These are phyloP conservation scores for Amphiprion percula DNA, from an alignment of 2,113 vertebrate species.

Conservation along the genomic window DNA sequence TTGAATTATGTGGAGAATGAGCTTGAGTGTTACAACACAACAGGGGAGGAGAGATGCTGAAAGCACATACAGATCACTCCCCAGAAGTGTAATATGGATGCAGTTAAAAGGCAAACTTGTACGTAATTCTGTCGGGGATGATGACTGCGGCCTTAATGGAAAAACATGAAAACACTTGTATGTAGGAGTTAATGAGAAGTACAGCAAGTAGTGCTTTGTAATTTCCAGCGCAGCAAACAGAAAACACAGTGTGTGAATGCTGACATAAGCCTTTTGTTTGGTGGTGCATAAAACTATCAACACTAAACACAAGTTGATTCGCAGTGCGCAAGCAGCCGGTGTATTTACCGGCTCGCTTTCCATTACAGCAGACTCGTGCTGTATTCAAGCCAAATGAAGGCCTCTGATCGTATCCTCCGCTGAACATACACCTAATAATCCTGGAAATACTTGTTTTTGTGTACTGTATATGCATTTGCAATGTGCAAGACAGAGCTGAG, in stretches of 20 bases:
- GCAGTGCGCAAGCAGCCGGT: slow-evolving; percentile 16
- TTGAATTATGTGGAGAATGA: slow-evolving; percentile 49
- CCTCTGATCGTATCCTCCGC: slow-evolving; percentile 59
- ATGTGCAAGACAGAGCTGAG: slow-evolving; percentile 65
- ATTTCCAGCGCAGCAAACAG: slow-evolving; percentile 41
- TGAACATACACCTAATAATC: slow-evolving; percentile 81
- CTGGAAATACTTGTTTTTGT: slow-evolving; percentile 88
- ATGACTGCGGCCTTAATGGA: slow-evolving; percentile 71
- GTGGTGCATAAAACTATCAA: slow-evolving; percentile 53
- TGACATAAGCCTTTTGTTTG: slow-evolving; percentile 62
- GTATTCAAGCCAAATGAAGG: slow-evolving; percentile 73
- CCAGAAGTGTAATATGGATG: slow-evolving; percentile 36
- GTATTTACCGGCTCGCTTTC: slow-evolving; percentile 31
- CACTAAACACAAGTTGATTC: slow-evolving; percentile 58
- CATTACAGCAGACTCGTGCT: slow-evolving; percentile 43
- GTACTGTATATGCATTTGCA: slow-evolving; percentile 84
- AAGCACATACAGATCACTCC: slow-evolving; percentile 70
- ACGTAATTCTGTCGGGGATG: slow-evolving; percentile 44
- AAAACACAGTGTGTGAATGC: slow-evolving; percentile 55
- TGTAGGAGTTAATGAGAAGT: slow-evolving; percentile 44
- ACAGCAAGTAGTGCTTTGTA: slow-evolving; percentile 51
- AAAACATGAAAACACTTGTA: slow-evolving; percentile 52
- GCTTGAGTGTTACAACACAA: slow-evolving; percentile 50
- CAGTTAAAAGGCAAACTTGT: slow-evolving; percentile 46
- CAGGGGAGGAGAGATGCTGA: slow-evolving; percentile 46